A percentile compares a stretch with the other conserved stretches of the same genome.
phyloP scores from a whole-genome alignment of 2,888 invertebrate genomes.

The Branchellion lobata region DNA sequence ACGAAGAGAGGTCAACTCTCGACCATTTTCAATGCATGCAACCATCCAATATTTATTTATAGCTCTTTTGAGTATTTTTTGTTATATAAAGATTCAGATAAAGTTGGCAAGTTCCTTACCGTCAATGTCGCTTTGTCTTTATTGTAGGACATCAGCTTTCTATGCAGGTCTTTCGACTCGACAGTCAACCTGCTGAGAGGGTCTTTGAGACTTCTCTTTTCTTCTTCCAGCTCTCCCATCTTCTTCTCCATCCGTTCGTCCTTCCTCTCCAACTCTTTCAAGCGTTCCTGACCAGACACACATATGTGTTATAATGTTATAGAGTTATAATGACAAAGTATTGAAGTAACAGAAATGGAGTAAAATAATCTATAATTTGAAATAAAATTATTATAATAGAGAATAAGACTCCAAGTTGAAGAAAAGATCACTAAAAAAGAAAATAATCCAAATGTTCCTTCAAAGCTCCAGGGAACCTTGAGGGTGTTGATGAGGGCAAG shows the following conservation, averaged over 20 bases:
- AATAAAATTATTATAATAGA: no score
- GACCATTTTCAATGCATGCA: no score
- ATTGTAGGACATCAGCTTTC: constrained; percentile 79
- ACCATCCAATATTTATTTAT: no score
- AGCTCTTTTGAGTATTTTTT: background rate
- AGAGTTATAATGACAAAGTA: no score
- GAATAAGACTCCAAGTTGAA: no score
- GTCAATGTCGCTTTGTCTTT: constrained; percentile 76
- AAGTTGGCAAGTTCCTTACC: constrained; percentile 53
- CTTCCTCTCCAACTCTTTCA: constrained; percentile 65
- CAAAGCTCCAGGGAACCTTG: no score
- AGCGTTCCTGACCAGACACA: constrained; percentile 58
- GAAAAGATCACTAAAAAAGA: no score
- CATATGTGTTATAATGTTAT: background rate
- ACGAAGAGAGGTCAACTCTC: no score
- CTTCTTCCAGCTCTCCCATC: constrained; percentile 70
- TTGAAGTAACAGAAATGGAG: no score
- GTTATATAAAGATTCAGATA: background rate
- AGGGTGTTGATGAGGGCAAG: constrained; percentile 83
- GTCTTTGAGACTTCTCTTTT: constrained; percentile 74
- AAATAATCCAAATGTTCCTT: no score
- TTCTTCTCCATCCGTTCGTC: constrained; percentile 77
- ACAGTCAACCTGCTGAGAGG: constrained; percentile 72
- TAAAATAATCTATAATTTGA: no score
- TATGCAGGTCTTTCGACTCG: constrained; percentile 73